Evolutionary conservation across 2,888 invertebrate species (phyloP).

Genomic region (Calameuta pallipes): DNA sequence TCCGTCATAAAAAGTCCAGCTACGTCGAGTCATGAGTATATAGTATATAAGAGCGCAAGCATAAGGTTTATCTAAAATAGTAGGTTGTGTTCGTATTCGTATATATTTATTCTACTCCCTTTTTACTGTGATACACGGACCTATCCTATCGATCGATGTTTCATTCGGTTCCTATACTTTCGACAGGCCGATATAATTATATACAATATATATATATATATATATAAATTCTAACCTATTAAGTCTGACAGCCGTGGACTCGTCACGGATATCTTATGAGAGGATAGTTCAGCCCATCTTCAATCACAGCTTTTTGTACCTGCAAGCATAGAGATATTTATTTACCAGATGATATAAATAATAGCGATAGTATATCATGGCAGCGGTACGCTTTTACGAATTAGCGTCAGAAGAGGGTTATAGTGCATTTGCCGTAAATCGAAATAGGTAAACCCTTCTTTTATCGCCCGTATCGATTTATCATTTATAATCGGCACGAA

Average conservation of each 20-base stretch:
- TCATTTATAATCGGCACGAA: neutral
- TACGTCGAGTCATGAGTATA: neutral
- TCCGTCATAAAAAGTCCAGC: neutral
- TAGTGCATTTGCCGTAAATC: neutral
- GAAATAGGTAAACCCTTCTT: neutral
- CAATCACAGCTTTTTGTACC: constrained; percentile 51
- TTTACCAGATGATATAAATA: constrained; percentile 44
- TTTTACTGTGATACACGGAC: constrained; percentile 23
- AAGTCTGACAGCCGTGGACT: neutral
- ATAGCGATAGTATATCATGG: neutral
- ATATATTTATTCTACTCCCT: constrained; percentile 13
- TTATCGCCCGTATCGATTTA: neutral
- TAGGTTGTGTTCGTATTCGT: constrained; percentile 8
- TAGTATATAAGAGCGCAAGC: neutral
- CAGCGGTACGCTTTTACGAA: neutral
- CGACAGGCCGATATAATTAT: neutral
- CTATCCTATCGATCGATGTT: constrained; percentile 7
- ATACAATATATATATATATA: neutral
- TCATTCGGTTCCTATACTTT: neutral
- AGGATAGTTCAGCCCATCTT: neutral
- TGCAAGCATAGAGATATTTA: constrained; percentile 55
- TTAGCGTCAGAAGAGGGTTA: neutral
- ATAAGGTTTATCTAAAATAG: constrained; percentile 1
- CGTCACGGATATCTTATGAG: neutral
- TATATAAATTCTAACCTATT: neutral